phyloP scores from a whole-genome alignment of 2,113 vertebrate genomes.

The Salvelinus sp. region DNA sequence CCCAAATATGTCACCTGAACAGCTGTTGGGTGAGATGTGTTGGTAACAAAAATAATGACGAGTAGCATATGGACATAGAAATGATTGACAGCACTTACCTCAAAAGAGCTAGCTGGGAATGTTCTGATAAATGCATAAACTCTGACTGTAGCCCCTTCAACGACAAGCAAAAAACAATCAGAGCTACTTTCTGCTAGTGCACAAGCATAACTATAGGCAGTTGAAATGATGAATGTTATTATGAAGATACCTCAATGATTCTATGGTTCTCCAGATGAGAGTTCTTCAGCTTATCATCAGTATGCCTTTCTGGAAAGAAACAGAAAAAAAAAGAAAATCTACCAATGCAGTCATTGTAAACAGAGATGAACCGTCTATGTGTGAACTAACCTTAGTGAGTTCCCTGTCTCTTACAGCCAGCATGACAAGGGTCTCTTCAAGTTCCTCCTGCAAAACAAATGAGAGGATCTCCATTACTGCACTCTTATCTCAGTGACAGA shows the following conservation, averaged over 20 bases:
- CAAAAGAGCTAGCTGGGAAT: constrained; percentile 68
- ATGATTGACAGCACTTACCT: constrained; percentile 57
- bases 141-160: constrained; percentile 71
- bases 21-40: neutral
- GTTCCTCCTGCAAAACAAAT: constrained; percentile 61
- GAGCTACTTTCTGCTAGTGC: neutral
- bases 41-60: neutral
- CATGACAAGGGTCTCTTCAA: constrained; percentile 61
- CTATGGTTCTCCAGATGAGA: constrained; percentile 68
- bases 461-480: constrained; percentile 2
- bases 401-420: constrained; percentile 69
- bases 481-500: neutral
- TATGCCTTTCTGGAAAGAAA: constrained; percentile 60
- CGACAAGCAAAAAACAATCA: constrained; percentile 11
- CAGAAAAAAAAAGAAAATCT: neutral
- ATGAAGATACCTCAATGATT: constrained; percentile 67
- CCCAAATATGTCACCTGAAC: neutral
- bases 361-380: neutral
- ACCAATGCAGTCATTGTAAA: neutral
- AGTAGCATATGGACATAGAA: neutral
- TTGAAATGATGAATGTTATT: neutral
- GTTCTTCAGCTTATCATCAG: constrained; percentile 71
- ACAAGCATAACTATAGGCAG: neutral
- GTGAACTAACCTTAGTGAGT: constrained; percentile 61
- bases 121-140: constrained; percentile 67